A percentile compares a stretch with the other conserved stretches of the same genome.
These are phyloP conservation scores for Coelogynopora nodosa DNA, from an alignment of 2,888 invertebrate species.

Conservation along the genomic window DNA sequence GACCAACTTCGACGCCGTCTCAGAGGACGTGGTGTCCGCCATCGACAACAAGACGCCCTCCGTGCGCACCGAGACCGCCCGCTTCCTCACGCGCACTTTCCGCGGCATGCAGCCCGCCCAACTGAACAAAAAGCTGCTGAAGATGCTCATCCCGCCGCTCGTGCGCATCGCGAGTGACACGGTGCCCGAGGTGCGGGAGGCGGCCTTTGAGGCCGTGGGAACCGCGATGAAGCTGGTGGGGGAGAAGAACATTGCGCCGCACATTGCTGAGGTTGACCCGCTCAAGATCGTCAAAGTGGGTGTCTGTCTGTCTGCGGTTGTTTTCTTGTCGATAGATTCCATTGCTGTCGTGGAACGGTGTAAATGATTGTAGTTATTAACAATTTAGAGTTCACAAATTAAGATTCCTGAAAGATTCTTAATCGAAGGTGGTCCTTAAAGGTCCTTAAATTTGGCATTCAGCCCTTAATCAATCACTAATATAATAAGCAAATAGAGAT, in stretches of 20 bases:
- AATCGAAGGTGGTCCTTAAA: no score
- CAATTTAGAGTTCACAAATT: no score
- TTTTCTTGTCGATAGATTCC: no score
- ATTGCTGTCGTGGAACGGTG: no score
- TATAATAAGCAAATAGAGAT: no score
- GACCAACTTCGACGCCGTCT: conserved; percentile 67
- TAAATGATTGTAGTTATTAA: no score
- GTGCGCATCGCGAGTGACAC: conserved; percentile 68
- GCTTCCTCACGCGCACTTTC: conserved; percentile 79
- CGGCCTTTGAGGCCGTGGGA: conserved; percentile 85
- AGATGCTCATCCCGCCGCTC: conserved; percentile 74
- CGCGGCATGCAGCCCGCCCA: conserved; percentile 73
- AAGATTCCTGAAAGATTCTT: no score
- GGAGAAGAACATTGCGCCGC: conserved; percentile 84
- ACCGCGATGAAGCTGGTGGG: conserved; percentile 87
- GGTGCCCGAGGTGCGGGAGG: conserved; percentile 85
- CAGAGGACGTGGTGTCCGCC: conserved; percentile 78
- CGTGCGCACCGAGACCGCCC: conserved; percentile 65
- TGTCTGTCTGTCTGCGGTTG: no score
- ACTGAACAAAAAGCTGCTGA: conserved; percentile 82
- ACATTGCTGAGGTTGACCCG: conserved; percentile 80
- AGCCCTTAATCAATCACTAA: no score
- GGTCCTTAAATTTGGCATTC: no score
- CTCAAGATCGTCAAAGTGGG: conserved; percentile 79
- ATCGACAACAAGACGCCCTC: conserved; percentile 67